These are phyloP conservation scores for Babylonia areolata DNA, from an alignment of 1,140 invertebrate genomes.

Conservation along the genomic window DNA sequence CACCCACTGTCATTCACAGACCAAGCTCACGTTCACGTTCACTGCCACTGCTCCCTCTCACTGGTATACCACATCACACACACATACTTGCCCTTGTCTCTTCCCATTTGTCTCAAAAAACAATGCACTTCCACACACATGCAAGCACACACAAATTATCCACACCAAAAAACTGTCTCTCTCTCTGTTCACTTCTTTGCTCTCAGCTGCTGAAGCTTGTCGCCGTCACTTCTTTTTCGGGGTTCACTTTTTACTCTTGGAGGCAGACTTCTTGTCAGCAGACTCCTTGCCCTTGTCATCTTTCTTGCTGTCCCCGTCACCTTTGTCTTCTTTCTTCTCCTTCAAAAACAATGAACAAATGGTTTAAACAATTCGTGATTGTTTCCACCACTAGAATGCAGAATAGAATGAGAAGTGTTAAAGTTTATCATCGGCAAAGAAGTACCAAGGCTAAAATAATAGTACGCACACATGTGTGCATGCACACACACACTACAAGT, in stretches of 20 bases:
- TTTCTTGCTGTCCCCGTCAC: conserved; percentile 80
- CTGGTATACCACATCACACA: background rate
- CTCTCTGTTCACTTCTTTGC: background rate
- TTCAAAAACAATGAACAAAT: conserved; percentile 48
- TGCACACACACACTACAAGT: too few relatives aligned
- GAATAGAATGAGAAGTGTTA: too few relatives aligned
- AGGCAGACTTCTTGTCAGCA: conserved; percentile 22
- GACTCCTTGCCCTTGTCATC: conserved; percentile 59
- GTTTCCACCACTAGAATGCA: too few relatives aligned
- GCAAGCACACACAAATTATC: background rate
- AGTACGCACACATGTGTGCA: too few relatives aligned
- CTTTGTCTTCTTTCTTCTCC: conserved; percentile 71
- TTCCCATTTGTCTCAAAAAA: background rate
- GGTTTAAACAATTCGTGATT: too few relatives aligned
- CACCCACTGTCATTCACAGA: background rate
- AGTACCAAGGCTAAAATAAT: too few relatives aligned
- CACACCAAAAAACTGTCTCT: background rate
- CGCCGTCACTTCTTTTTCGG: background rate
- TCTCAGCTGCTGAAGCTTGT: background rate
- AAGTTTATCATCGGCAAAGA: too few relatives aligned
- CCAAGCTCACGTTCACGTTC: background rate
- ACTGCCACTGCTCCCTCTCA: background rate
- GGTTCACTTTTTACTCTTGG: conserved; percentile 34
- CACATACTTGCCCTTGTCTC: background rate
- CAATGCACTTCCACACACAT: background rate